A percentile compares a stretch with the other conserved stretches of the same genome.
Evolutionary conservation across 2,888 invertebrate species (phyloP).

Genomic region (Parapristionchus giblindavisi): DNA sequence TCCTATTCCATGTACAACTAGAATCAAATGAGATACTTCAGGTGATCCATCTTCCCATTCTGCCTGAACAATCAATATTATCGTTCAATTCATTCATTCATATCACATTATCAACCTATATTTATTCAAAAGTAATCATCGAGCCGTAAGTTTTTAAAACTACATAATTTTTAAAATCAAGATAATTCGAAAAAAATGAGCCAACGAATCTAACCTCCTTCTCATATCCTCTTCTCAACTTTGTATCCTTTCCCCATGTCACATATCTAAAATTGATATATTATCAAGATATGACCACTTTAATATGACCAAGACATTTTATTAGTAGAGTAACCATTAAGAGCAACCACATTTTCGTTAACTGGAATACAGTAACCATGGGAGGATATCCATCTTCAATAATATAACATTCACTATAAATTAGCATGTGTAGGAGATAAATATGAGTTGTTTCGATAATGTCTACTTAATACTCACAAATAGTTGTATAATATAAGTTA

Average conservation of each 20-base stretch:
- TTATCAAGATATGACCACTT: too few species aligned
- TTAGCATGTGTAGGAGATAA: too few species aligned
- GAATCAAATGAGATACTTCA: conserved; percentile 79
- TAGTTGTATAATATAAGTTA: too few species aligned
- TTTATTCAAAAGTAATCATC: background rate
- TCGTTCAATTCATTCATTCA: background rate
- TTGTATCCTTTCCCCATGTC: conserved; percentile 51
- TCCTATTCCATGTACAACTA: conserved; percentile 81
- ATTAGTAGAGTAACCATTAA: background rate
- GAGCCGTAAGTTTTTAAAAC: background rate
- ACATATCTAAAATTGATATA: conserved; percentile 41
- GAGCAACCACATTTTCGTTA: too few species aligned
- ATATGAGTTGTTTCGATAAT: too few species aligned
- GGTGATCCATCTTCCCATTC: conserved; percentile 62
- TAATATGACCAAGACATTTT: background rate
- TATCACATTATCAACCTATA: conserved; percentile 70
- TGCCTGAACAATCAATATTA: conserved; percentile 27
- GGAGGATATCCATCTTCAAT: too few species aligned
- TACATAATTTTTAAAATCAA: conserved; percentile 44
- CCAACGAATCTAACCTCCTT: conserved; percentile 40
- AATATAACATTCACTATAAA: too few species aligned
- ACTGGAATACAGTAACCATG: too few species aligned
- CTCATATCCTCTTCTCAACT: conserved; percentile 54
- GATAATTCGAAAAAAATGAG: background rate
- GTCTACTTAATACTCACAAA: too few species aligned